A percentile compares a stretch with the other conserved stretches of the same genome.
These are phyloP conservation scores for Volucella inflata DNA, from an alignment of 2,888 invertebrate species.

Conservation along the genomic window DNA sequence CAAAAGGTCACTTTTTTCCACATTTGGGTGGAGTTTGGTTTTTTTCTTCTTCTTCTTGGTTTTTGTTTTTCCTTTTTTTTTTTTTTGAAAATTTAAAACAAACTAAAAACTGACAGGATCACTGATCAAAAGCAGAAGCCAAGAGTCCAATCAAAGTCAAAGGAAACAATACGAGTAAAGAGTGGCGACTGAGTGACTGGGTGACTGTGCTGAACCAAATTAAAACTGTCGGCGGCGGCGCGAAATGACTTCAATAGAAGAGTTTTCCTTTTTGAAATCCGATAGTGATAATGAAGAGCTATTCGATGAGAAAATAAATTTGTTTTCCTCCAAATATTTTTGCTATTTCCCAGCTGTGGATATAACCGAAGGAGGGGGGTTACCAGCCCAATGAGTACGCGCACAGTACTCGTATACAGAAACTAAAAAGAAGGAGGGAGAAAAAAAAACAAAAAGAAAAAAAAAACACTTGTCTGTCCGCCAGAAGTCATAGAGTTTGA, in stretches of 20 bases:
- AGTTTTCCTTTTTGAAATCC: slow-evolving; percentile 68
- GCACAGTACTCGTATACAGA: slow-evolving; percentile 8
- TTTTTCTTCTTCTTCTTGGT: too few relatives aligned
- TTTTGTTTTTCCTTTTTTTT: neutral
- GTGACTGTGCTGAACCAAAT: slow-evolving; percentile 57
- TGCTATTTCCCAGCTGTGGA: slow-evolving; percentile 73
- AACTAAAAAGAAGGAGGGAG: neutral
- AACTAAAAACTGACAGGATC: slow-evolving; percentile 57
- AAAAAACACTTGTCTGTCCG: slow-evolving; percentile 72
- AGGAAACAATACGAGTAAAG: slow-evolving; percentile 52
- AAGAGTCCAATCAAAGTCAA: slow-evolving; percentile 25
- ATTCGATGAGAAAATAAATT: slow-evolving; percentile 75
- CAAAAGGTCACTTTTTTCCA: slow-evolving; percentile 54
- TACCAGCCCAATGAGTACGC: neutral
- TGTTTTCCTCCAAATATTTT: slow-evolving; percentile 75
- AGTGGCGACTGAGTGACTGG: slow-evolving; percentile 61
- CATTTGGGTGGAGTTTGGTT: neutral
- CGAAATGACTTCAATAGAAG: slow-evolving; percentile 64
- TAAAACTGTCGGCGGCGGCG: slow-evolving; percentile 71
- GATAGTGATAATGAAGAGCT: slow-evolving; percentile 76
- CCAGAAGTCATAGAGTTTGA: slow-evolving; percentile 71
- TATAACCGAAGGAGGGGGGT: neutral
- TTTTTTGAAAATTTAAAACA: slow-evolving; percentile 35
- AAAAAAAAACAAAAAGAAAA: neutral
- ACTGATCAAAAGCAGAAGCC: slow-evolving; percentile 72